Evolutionary conservation across 1,140 invertebrate genomes (phyloP).

Genomic region (Drosophila tsacasi): DNA sequence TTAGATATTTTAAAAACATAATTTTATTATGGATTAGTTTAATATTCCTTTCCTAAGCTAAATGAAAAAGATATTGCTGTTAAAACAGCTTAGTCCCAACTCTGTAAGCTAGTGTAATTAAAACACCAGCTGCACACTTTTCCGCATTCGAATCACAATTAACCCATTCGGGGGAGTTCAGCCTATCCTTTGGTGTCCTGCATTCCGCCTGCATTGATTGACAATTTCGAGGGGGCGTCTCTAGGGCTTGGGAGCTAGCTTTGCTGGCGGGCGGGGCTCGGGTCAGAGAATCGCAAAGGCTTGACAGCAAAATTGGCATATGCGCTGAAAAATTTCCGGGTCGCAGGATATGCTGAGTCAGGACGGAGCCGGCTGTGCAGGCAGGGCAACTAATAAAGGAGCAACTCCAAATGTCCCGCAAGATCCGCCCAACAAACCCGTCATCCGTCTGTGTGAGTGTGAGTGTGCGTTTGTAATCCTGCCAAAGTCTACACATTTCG

Average conservation of each 20-base stretch:
- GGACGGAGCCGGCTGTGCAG: constrained; percentile 20
- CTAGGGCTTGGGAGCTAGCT: neutral
- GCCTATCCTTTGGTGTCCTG: neutral
- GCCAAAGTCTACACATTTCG: constrained; percentile 76
- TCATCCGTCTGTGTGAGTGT: constrained; percentile 4
- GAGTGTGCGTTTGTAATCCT: constrained; percentile 60
- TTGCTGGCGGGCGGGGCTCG: constrained; percentile 1
- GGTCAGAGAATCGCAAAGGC: constrained; percentile 56
- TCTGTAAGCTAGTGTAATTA: constrained; percentile 40
- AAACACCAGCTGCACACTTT: constrained; percentile 51
- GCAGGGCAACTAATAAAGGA: constrained; percentile 65
- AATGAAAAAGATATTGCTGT: neutral
- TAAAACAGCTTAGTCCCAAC: neutral
- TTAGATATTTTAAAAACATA: neutral
- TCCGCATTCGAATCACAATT: constrained; percentile 73
- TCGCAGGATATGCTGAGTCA: constrained; percentile 25
- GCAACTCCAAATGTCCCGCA: constrained; percentile 30
- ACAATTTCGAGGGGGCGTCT: constrained; percentile 32
- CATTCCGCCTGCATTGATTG: constrained; percentile 47
- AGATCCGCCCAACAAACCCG: neutral
- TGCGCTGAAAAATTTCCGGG: constrained; percentile 73
- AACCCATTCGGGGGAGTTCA: constrained; percentile 48
- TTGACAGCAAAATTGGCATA: constrained; percentile 78
- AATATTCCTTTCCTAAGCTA: rapidly evolving
- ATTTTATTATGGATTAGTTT: neutral